Evolutionary conservation across 1,140 invertebrate genomes (phyloP), one percentile per base, ranked within the genome.

Genomic region (Alviniconcha marisindica): DNA sequence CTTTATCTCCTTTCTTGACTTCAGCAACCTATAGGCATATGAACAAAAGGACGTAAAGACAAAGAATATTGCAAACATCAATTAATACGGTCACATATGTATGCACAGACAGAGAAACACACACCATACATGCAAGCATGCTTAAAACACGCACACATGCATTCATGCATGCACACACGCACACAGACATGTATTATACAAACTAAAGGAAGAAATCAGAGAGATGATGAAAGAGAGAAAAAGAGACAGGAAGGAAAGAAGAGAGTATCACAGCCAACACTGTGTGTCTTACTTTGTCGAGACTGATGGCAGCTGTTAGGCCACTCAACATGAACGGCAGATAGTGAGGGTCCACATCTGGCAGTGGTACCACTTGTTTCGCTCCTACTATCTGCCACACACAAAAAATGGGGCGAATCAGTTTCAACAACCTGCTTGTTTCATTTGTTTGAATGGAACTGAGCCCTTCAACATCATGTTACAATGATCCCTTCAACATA

Each of bases 261-360:
- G 15, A 4, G 40, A 48, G 44, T 18, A 48, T 48, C 44, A 48
- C 5, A 5, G 44, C 18, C 44, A 48, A 48, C 44, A 48, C 18
- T 48, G 18, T 48, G 44, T 10, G 44, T 48, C 18, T 82, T 81
- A 92, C 91, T 87, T 93, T 92, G 56, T 93, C 92, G 15, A 93
- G 83, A 28, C 88, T 87, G 76, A 93, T 91, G 0, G 91, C 84
- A 24, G 93, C 93, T 28, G 93, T 93, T 21, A 90, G 77, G 24
- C 93, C 93, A 89, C 91, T 92, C 14, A 93, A 86, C 36, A 92
- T 84, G n/a, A 92, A 89, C 18, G 90, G 86, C 12, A 93, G 77
- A 77, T 86, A 93, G n/a, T 92, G 90, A 33, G 92, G 86, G 31
- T 89, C 89, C 5, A 85, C 12, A 38, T 79, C 83, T 42, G 93